These are phyloP conservation scores for Morone saxatilis DNA, from an alignment of 2,113 vertebrate genomes.

Conservation along the genomic window DNA sequence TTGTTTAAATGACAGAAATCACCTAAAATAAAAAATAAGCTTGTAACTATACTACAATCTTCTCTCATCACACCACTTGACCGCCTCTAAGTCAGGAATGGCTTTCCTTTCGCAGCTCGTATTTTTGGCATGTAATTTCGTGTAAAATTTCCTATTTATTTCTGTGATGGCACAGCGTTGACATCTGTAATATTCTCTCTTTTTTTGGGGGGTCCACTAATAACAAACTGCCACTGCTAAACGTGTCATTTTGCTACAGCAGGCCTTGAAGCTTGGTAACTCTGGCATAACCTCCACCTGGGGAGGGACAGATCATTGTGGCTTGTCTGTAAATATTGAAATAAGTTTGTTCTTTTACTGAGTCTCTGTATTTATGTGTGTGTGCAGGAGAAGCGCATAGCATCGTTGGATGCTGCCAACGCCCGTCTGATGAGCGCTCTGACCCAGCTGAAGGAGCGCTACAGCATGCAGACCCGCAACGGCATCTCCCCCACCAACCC, in stretches of 20 bases:
- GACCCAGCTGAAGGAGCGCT: slow-evolving; percentile 99
- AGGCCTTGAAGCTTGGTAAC: too few relatives aligned
- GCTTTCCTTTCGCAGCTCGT: neutral
- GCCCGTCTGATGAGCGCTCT: slow-evolving; percentile 97
- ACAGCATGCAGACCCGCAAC: slow-evolving; percentile 99
- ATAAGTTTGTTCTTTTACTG: neutral
- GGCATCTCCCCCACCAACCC: slow-evolving; percentile 99
- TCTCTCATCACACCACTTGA: neutral
- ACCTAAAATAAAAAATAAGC: too few relatives aligned
- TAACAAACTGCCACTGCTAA: too few relatives aligned
- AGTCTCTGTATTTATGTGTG: neutral
- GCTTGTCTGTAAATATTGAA: neutral
- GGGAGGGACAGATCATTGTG: neutral
- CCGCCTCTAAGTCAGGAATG: neutral
- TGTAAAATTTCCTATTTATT: neutral
- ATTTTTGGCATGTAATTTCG: neutral
- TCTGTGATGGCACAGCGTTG: too few relatives aligned
- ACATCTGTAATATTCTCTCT: too few relatives aligned
- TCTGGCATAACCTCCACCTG: neutral
- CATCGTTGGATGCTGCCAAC: slow-evolving; percentile 96
- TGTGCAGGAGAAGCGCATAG: slow-evolving; percentile 96
- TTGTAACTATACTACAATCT: too few relatives aligned
- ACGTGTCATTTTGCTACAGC: too few relatives aligned
- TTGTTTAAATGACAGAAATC: too few relatives aligned
- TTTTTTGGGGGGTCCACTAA: too few relatives aligned